Evolutionary conservation across 2,113 vertebrate genomes (phyloP), one percentile per base, ranked within the genome.

Genomic region (Vulpes lagopus): DNA sequence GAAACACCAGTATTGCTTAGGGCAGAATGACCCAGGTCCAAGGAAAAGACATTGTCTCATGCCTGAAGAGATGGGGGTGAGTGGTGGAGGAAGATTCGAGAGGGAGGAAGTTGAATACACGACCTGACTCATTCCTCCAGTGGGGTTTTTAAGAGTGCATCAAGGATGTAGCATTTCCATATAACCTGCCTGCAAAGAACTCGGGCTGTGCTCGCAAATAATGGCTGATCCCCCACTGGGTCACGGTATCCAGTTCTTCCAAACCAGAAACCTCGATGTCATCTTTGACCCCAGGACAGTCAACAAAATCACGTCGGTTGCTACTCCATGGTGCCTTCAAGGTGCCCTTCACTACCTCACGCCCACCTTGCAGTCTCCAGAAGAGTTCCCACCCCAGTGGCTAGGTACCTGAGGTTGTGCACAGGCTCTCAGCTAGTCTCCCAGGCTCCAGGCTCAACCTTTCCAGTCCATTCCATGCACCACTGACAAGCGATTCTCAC

Each of bases 261-360:
- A 81, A 25, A 4, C 64, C 0, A 2, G 71, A 65, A 22, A 8
- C 35, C 23, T 8, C 17, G 8, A 5, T 17, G 9, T 59, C 62
- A 30, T 55, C 71, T 59, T 38, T 57, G 89, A 94, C 76, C 30
- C 27, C 81, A 69, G 55, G 30, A 30, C 19, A 27, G 17, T 73
- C 23, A 57, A 22, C 35, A 35, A 51, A 17, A 69, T 53, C 38
- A 3, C 0, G 10, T 35, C 3, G 1, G 11, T 27, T 15, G 23
- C 55, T 0, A 7, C 15, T 43, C 49, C 53, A 23, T 8, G 9
- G 35, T 1, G 51, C 20, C 65, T 17, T 59, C 27, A 6, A 19
- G 14, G 32, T 0, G 6, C 35, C 1, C 2, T 27, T 11, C 0
- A 1, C 3, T 16, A 5, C 1, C 25, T n/a, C 15, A 1, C 30